Conservation (phyloP, 2,797 vertebrate species). For the Chelmon rostratus region DNA sequence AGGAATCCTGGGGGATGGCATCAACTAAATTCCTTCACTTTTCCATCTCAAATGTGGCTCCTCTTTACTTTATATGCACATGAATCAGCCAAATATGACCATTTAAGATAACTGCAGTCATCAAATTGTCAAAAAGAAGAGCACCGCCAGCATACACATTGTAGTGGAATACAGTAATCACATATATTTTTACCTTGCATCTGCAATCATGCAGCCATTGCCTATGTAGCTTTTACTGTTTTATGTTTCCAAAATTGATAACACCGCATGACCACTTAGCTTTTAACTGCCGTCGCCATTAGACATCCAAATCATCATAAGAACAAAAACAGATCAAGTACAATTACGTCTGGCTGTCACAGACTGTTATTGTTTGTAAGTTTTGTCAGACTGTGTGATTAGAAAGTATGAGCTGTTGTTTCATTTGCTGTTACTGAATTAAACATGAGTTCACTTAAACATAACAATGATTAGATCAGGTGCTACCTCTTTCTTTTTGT, state of each 20-base stretch:
- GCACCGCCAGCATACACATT: slow-evolving; percentile 44
- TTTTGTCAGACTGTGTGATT: background rate
- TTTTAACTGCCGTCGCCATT: background rate
- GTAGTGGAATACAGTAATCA: slow-evolving; percentile 25
- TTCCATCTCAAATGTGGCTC: slow-evolving; percentile 67
- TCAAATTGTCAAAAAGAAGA: slow-evolving; percentile 66
- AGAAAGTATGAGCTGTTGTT: background rate
- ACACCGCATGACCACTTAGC: background rate
- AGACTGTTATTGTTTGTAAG: slow-evolving; percentile 5
- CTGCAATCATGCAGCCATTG: slow-evolving; percentile 8
- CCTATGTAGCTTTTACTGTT: slow-evolving; percentile 8
- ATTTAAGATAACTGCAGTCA: slow-evolving; percentile 54
- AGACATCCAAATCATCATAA: slow-evolving; percentile 26
- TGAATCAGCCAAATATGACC: slow-evolving; percentile 72
- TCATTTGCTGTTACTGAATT: slow-evolving; percentile 20
- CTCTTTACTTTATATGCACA: slow-evolving; percentile 75
- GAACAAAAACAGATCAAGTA: slow-evolving; percentile 3
- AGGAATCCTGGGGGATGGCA: slow-evolving; percentile 78
- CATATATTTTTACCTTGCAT: slow-evolving; percentile 16
- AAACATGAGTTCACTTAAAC: background rate
- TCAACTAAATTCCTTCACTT: slow-evolving; percentile 72
- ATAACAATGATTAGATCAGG: too few relatives aligned
- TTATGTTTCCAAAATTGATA: slow-evolving; percentile 21
- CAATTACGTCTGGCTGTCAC: background rate
- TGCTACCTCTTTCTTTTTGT: too few relatives aligned